These are phyloP conservation scores for Rotaria macrura DNA, from an alignment of 2,888 invertebrate genomes.

Conservation along the genomic window DNA sequence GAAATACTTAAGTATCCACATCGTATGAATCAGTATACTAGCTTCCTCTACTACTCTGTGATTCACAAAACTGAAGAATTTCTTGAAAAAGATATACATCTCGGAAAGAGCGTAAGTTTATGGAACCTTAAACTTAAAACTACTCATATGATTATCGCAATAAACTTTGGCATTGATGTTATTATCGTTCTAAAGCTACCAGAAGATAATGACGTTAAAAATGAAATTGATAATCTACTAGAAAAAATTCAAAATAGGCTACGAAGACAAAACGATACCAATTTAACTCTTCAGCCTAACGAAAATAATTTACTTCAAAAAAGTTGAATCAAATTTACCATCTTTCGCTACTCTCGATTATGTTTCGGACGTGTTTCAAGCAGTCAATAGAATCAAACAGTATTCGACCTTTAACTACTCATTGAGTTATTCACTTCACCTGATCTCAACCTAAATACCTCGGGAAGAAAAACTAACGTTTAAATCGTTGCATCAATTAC, in stretches of 20 bases:
- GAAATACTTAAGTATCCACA: too few species aligned
- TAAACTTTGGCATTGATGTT: not conserved
- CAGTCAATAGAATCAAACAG: not conserved
- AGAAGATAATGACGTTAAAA: accelerated
- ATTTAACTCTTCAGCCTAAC: accelerated
- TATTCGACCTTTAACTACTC: not conserved
- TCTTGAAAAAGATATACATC: too few species aligned
- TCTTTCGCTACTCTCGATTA: not conserved
- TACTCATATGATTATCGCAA: not conserved
- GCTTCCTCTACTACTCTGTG: too few species aligned
- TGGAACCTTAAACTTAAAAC: not conserved
- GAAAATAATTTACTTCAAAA: not conserved
- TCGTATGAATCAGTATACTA: too few species aligned
- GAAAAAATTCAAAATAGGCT: not conserved
- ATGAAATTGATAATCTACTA: not conserved
- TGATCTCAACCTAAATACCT: too few species aligned
- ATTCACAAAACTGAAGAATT: too few species aligned
- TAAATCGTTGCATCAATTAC: too few species aligned
- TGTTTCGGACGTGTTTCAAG: not conserved
- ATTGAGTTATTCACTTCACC: too few species aligned
- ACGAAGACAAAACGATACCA: accelerated
- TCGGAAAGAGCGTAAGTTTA: too few species aligned
- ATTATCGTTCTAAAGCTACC: not conserved
- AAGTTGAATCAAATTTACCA: not conserved
- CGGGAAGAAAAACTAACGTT: too few species aligned